Conservation (phyloP, 2,113 vertebrate species). For the Sakesphorus luctuosus region DNA sequence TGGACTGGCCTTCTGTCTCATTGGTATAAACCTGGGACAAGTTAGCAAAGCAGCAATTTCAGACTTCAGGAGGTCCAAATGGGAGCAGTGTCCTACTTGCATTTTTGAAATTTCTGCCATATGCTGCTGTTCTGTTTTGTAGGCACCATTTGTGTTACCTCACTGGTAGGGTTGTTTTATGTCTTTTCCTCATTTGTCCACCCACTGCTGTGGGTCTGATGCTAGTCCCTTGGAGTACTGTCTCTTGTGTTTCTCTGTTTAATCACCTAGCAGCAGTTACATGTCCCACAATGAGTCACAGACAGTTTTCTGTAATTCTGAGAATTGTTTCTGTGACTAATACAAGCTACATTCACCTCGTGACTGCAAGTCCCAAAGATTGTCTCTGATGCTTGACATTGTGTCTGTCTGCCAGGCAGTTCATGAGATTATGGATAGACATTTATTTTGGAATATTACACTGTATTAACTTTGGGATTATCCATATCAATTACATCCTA, state of each 20-base stretch:
- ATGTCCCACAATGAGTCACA: background rate
- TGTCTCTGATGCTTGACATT: background rate
- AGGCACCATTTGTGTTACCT: background rate
- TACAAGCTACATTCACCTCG: background rate
- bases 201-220: background rate
- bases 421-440: background rate
- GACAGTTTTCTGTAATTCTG: background rate
- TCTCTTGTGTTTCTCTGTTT: background rate
- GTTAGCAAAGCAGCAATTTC: background rate
- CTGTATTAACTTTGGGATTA: background rate
- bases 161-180: background rate
- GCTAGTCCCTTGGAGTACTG: background rate
- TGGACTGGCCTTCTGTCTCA: background rate
- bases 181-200: background rate
- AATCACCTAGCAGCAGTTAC: background rate
- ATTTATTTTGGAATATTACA: constrained; percentile 9
- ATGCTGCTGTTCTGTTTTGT: background rate
- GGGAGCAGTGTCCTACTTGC: background rate
- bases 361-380: background rate
- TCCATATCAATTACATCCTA: background rate
- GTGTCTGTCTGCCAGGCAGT: background rate
- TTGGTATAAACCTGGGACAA: background rate
- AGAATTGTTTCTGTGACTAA: background rate
- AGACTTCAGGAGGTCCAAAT: background rate
- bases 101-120: background rate